These are phyloP conservation scores for Entomobrya proxima DNA, from an alignment of 2,888 invertebrate species.

Conservation along the genomic window DNA sequence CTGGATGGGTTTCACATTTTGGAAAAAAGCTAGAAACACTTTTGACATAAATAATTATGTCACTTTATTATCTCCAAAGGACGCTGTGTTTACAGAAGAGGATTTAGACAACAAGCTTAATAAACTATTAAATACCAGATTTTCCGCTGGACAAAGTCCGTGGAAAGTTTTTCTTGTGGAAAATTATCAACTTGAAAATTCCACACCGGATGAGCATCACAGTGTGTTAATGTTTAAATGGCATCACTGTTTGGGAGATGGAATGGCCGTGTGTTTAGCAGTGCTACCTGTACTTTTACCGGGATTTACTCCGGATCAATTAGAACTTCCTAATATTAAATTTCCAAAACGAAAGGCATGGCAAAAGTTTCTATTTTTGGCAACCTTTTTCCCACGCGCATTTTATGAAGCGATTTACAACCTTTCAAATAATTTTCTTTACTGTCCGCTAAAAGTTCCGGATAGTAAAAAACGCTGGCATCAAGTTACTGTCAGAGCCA, in stretches of 20 bases:
- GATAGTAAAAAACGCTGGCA: neutral
- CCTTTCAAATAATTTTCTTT: too few relatives aligned
- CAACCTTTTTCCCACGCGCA: too few relatives aligned
- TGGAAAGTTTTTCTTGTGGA: constrained; percentile 17
- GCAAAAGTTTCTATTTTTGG: too few relatives aligned
- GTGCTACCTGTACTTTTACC: neutral
- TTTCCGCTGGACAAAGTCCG: neutral
- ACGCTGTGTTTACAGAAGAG: neutral
- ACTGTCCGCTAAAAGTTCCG: neutral
- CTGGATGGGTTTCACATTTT: constrained; percentile 47
- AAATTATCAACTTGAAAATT: neutral
- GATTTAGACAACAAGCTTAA: neutral
- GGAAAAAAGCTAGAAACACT: neutral
- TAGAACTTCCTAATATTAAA: neutral
- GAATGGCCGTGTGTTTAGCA: neutral
- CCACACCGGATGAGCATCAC: too few relatives aligned
- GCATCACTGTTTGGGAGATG: constrained; percentile 38
- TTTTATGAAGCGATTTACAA: too few relatives aligned
- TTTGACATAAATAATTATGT: constrained; percentile 21
- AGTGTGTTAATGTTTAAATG: constrained; percentile 15
- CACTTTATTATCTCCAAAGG: neutral
- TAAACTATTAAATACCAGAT: neutral
- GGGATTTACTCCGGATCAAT: too few relatives aligned
- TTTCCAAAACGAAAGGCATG: neutral
- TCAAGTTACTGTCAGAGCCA: neutral